These are phyloP conservation scores for Acanthaster planci DNA, from an alignment of 35 echinoderm and acorn worm genomes.

Conservation along the genomic window DNA sequence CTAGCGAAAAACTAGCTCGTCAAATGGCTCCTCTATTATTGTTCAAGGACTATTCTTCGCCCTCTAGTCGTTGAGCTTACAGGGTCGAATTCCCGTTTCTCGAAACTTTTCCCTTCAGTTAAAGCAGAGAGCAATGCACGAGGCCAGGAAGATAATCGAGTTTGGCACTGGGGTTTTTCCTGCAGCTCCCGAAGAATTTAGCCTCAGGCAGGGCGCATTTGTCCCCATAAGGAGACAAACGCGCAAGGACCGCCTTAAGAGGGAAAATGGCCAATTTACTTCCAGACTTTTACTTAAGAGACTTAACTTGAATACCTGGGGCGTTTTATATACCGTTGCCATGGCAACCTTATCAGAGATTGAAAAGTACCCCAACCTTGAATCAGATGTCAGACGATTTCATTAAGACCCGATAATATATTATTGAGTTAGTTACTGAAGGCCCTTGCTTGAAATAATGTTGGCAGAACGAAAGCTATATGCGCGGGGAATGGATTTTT, in stretches of 20 bases:
- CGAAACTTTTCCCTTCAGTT: not conserved
- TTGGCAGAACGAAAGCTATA: too few relatives aligned
- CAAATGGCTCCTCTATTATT: too few relatives aligned
- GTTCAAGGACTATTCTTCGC: not conserved
- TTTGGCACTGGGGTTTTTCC: not conserved
- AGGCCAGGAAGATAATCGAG: slow-evolving; percentile 1
- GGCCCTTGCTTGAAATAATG: too few relatives aligned
- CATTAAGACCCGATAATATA: too few relatives aligned
- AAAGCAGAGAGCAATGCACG: too few relatives aligned
- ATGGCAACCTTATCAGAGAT: not conserved
- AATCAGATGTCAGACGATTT: not conserved
- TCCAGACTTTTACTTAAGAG: not conserved
- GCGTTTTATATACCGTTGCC: not conserved
- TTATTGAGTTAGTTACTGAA: too few relatives aligned
- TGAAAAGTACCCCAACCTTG: slow-evolving; percentile 2
- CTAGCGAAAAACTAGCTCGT: too few relatives aligned
- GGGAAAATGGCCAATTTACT: not conserved
- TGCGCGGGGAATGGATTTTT: too few relatives aligned
- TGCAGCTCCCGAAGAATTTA: not conserved
- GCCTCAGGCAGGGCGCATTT: not conserved
- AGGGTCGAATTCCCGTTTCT: slow-evolving; percentile 4
- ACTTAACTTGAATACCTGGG: not conserved
- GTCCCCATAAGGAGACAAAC: not conserved
- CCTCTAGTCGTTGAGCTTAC: not conserved
- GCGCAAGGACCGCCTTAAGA: not conserved